Conservation (phyloP, 2,797 vertebrate species). For the Neopelma chrysocephalum region DNA sequence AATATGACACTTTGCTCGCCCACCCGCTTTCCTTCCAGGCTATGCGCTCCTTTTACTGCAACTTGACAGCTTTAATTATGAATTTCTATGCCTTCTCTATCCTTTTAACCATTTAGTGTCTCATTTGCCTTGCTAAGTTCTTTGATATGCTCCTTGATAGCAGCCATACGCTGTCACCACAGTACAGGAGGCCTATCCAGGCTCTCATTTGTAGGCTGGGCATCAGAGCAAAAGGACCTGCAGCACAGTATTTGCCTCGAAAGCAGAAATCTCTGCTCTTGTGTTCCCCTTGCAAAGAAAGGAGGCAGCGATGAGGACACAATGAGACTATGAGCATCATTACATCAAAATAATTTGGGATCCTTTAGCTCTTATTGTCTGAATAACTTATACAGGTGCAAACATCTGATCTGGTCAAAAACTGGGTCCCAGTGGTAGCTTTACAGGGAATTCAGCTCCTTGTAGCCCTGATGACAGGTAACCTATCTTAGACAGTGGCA, state of each 20-base stretch:
- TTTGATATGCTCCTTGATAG: background rate
- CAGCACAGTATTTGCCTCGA: background rate
- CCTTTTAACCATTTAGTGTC: slow-evolving; percentile 14
- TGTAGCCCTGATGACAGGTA: background rate
- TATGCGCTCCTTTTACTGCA: background rate
- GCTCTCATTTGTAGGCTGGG: background rate
- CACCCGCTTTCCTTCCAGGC: slow-evolving; percentile 13
- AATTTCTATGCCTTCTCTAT: slow-evolving; percentile 7
- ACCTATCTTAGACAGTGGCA: background rate
- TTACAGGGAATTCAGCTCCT: background rate
- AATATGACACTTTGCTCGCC: slow-evolving; percentile 55
- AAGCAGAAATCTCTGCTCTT: background rate
- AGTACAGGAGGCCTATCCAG: background rate
- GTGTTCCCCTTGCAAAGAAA: background rate
- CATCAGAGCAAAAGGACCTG: background rate
- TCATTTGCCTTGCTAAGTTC: background rate
- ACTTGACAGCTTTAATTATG: slow-evolving; percentile 38
- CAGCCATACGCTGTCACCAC: background rate
- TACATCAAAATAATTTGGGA: background rate
- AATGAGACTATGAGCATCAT: background rate
- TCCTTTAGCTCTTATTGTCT: background rate
- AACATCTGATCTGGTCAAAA: background rate
- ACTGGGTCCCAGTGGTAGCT: background rate
- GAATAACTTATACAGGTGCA: background rate
- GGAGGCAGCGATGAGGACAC: background rate